Percentiles rank a stretch among this genome's conserved stretches.
Evolutionary conservation across 2,888 invertebrate species (phyloP).

Genomic region (Axea sp.): DNA sequence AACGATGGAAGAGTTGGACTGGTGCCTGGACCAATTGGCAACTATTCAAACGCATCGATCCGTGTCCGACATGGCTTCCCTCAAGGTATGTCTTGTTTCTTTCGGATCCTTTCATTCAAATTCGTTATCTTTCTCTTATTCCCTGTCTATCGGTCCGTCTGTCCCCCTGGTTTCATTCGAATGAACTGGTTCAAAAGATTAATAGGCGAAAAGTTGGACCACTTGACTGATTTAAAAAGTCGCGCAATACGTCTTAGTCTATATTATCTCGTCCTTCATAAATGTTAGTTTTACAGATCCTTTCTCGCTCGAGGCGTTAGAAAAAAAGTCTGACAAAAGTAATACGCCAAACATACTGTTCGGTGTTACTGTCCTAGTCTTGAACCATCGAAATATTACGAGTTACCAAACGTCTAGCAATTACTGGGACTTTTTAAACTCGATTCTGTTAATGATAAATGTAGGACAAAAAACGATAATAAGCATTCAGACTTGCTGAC

Average conservation of each 20-base stretch:
- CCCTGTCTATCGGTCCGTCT: background rate
- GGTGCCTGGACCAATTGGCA: slow-evolving; percentile 99
- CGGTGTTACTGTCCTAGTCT: too few species aligned
- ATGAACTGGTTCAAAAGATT: slow-evolving; percentile 23
- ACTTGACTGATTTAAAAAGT: slow-evolving; percentile 16
- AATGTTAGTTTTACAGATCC: slow-evolving; percentile 3
- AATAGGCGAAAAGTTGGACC: slow-evolving; percentile 42
- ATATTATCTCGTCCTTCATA: slow-evolving; percentile 8
- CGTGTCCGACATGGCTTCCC: slow-evolving; percentile 99
- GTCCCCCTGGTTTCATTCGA: slow-evolving; percentile 5
- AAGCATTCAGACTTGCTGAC: too few species aligned
- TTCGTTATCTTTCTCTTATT: background rate
- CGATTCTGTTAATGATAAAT: too few species aligned
- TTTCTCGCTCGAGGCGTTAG: background rate
- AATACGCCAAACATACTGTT: background rate
- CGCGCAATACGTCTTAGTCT: slow-evolving; percentile 7
- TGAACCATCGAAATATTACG: too few species aligned
- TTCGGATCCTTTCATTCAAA: background rate
- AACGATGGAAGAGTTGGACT: slow-evolving; percentile 99
- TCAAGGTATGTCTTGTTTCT: slow-evolving; percentile 87
- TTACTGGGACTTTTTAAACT: too few species aligned
- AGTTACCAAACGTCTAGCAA: too few species aligned
- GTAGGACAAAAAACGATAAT: too few species aligned
- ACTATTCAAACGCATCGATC: slow-evolving; percentile 99
- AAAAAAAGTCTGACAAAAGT: background rate